Conservation (phyloP, 2,797 vertebrate genomes). For the Geotrypetes seraphini region DNA sequence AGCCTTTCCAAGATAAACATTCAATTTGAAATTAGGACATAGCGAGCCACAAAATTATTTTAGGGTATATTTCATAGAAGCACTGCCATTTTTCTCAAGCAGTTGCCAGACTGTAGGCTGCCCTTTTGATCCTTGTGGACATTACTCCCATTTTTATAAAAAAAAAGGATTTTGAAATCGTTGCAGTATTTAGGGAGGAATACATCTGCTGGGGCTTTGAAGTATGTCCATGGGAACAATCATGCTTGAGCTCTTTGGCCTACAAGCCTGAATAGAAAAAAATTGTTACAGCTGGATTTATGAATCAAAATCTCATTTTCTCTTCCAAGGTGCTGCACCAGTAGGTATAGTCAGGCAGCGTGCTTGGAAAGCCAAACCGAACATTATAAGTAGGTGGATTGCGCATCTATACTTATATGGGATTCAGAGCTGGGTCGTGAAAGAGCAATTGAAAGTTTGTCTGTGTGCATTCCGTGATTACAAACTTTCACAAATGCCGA, state of each 20-base stretch:
- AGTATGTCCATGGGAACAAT: slow-evolving; percentile 54
- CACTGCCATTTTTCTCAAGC: slow-evolving; percentile 78
- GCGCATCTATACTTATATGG: slow-evolving; percentile 11
- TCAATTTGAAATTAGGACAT: slow-evolving; percentile 74
- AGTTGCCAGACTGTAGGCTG: slow-evolving; percentile 78
- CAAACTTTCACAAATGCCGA: slow-evolving; percentile 30
- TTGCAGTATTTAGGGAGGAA: slow-evolving; percentile 55
- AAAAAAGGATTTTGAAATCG: slow-evolving; percentile 60
- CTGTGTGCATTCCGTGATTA: slow-evolving; percentile 33
- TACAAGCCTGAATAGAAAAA: slow-evolving; percentile 27
- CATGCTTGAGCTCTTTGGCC: slow-evolving; percentile 40
- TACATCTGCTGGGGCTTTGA: slow-evolving; percentile 57
- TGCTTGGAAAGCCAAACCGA: slow-evolving; percentile 17
- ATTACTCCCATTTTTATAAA: slow-evolving; percentile 71
- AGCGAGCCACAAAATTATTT: slow-evolving; percentile 68
- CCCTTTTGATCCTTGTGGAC: slow-evolving; percentile 79
- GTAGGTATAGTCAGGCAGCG: slow-evolving; percentile 14
- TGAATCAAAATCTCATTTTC: slow-evolving; percentile 49
- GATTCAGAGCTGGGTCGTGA: slow-evolving; percentile 11
- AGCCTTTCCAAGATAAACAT: slow-evolving; percentile 99
- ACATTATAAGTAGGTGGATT: slow-evolving; percentile 16
- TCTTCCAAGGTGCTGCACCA: no score
- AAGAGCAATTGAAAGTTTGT: slow-evolving; percentile 16
- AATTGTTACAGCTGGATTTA: slow-evolving; percentile 25
- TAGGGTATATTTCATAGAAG: slow-evolving; percentile 90